A percentile compares a stretch with the other conserved stretches of the same genome.
These are phyloP conservation scores for Parnassius smintheus DNA, from an alignment of 2,888 invertebrate species.

Conservation along the genomic window DNA sequence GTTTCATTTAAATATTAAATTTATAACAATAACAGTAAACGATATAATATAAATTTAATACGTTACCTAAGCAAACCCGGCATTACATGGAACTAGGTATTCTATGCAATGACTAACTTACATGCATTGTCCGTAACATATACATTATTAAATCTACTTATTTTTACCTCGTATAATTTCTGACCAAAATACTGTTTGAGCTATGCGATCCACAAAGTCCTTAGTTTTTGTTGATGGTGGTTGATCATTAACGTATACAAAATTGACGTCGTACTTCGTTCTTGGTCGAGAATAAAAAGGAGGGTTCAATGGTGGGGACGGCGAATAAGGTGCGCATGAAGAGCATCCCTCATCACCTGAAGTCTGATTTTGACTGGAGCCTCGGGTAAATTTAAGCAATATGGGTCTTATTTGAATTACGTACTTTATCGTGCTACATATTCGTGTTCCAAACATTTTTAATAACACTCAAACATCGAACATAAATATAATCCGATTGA, in stretches of 20 bases:
- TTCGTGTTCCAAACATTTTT: too few species aligned
- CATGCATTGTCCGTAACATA: too few species aligned
- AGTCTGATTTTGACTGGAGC: background rate
- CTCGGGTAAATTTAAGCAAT: background rate
- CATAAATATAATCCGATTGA: too few species aligned
- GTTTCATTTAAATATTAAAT: too few species aligned
- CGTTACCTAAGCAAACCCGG: too few species aligned
- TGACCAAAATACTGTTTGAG: conserved; percentile 85
- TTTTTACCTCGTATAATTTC: conserved; percentile 85
- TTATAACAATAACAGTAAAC: too few species aligned
- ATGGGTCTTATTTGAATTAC: background rate
- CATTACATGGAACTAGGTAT: too few species aligned
- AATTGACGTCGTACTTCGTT: conserved; percentile 57
- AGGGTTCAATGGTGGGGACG: conserved; percentile 36
- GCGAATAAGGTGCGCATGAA: conserved; percentile 20
- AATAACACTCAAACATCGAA: too few species aligned
- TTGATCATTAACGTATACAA: conserved; percentile 82
- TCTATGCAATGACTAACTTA: too few species aligned
- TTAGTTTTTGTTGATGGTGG: conserved; percentile 81
- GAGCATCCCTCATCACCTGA: background rate
- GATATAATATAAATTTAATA: too few species aligned
- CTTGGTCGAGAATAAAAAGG: conserved; percentile 54
- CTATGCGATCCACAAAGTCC: conserved; percentile 88
- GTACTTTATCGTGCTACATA: background rate
- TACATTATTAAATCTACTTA: too few species aligned